These are phyloP conservation scores for Argopecten irradians DNA, from an alignment of 1,140 invertebrate species.

Conservation along the genomic window DNA sequence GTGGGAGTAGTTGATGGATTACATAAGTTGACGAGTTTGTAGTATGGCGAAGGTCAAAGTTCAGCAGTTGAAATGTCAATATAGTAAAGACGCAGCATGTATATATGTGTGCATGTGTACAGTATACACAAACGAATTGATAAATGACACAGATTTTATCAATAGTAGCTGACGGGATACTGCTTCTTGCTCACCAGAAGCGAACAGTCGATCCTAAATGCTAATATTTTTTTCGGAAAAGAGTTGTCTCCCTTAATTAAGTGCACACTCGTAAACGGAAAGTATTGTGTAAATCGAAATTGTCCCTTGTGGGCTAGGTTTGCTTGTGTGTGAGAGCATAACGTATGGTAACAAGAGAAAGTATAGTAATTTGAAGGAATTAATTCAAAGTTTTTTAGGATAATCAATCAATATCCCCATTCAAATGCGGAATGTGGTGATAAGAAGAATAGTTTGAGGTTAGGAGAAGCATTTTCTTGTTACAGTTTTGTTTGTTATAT, in stretches of 20 bases:
- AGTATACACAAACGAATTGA: neutral
- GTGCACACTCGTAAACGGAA: neutral
- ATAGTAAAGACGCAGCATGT: neutral
- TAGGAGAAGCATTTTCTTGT: neutral
- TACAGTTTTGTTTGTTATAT: slow-evolving; percentile 4
- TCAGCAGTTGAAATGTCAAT: neutral
- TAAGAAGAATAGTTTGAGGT: neutral
- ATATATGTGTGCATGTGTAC: too few species aligned
- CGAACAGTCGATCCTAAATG: neutral
- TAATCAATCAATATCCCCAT: neutral
- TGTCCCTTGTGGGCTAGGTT: too few species aligned
- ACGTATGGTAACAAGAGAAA: too few species aligned
- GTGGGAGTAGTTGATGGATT: neutral
- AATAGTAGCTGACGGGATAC: neutral
- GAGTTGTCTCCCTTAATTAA: neutral
- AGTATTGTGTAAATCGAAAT: too few species aligned
- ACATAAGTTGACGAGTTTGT: neutral
- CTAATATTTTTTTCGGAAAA: neutral
- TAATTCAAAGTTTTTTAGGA: too few species aligned
- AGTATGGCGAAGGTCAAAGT: neutral
- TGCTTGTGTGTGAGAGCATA: too few species aligned
- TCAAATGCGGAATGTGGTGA: neutral
- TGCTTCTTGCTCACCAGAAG: neutral
- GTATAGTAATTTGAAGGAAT: too few species aligned
- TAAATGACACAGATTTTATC: neutral